Base-by-base conservation (phyloP, 2,797 vertebrate species). In the Crenuchus spilurus region DNA sequence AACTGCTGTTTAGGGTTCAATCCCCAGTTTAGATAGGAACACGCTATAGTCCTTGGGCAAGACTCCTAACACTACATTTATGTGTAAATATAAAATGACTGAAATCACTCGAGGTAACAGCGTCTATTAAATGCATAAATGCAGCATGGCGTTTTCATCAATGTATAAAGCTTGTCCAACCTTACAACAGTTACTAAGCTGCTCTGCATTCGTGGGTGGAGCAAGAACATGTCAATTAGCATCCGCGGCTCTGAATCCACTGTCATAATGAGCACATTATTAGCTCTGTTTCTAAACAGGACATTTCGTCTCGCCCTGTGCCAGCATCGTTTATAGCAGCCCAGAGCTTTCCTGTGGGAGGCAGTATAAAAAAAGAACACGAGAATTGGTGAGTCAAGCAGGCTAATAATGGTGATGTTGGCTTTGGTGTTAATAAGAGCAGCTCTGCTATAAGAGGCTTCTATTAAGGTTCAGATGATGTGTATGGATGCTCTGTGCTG, bases 351-450 rank as follows among this genome's bases (percentile, higher is more conserved):
- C 14, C 64, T 42, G 61, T 65, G 35, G 44, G 44, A 58, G 24
- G 68, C 49, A 49, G 60, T 14, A 20, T 20, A 9, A 37, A 66
- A 64, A 72, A 71, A 16, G 4, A 35, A 49, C 33, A n/a, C 14
- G 20, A 46, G 61, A 46, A 46, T 26, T 11, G 9, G 51, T 74
- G 46, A 58, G 31, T 54, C 52, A 70, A 72, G 62, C 61, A 55
- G 60, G 68, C 52, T 72, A 75, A 64, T 77, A 80, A 65, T 11
- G 44, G 22, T 33, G 51, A 63, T 26, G 18, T 20, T 64, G 51
- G 62, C 2, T 26, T 66, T 20, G 20, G 51, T 66, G 55, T 77
- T 82, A 82, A 82, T 77, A 58, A 82, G 80, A 49, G 61, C 63
- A 48, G 52, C 48, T 72, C 70, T 61, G 72, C 63, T 54, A 57